Evolutionary conservation across 2,113 vertebrate genomes (phyloP), one percentile per base, ranked within the genome.

Genomic region (Gopherus flavomarginatus): DNA sequence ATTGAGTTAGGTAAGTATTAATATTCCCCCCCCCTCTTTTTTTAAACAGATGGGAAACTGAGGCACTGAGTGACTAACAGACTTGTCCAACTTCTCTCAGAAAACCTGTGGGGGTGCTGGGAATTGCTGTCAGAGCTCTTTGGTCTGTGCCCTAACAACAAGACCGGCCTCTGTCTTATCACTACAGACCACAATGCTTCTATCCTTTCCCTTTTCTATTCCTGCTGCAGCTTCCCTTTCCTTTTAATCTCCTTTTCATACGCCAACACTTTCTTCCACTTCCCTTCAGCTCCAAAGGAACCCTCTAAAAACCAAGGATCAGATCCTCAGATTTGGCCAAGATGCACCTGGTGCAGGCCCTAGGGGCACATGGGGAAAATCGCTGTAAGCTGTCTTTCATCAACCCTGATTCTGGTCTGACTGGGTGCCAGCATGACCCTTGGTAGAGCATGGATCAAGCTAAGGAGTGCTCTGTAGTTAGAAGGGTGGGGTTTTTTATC

Each of bases 381-480:
- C 90, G 89, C 96, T 96, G 16, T 95, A 94, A 96, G 95, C 96
- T 90, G 93, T 96, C 97, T 97, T 97, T 97, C 95, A 92, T 97
- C 95, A 96, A 92, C 92, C 87, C 96, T 95, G 94, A 96, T 97
- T 96, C 95, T 93, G 90, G 92, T 94, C 95, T 97, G 96, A 97
- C 95, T 92, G 95, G 86, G 94, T 97, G 96, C 96, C 97, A 97
- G 97, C 96, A 95, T 96, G 96, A 96, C 96, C 92, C 95, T 95
- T 97, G 96, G 96, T 95, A 97, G 96, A 97, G 97, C 96, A 95
- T 93, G 95, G 94, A 94, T 96, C 83, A 95, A 96, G 16, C 31
- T 65, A 72, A 72, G 35, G 96, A 96, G 96, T 96, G 92, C 90
- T 97, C 96, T 96, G 97, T 97, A 97, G 96, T 96, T 97, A 97